Evolutionary conservation across 2,888 invertebrate species (phyloP).

Genomic region (Spodoptera exigua): DNA sequence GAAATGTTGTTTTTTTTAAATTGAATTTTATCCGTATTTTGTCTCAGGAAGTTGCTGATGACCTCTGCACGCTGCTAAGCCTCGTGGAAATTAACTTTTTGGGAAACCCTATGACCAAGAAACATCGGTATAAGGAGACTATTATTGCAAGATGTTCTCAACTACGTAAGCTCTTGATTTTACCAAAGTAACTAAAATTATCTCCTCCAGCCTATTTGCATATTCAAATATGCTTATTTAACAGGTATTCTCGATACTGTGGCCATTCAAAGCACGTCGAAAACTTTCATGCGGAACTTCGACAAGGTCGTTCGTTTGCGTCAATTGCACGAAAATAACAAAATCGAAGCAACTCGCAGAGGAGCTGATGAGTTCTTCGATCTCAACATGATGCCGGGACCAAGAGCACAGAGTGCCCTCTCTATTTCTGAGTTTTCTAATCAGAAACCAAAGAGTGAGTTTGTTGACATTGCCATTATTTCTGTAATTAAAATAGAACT

Average conservation of each 20-base stretch:
- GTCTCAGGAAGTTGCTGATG: slow-evolving; percentile 85
- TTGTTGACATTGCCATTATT: neutral
- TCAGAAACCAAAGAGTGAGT: slow-evolving; percentile 73
- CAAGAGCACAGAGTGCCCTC: slow-evolving; percentile 74
- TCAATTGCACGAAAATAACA: slow-evolving; percentile 79
- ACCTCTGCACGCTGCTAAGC: slow-evolving; percentile 87
- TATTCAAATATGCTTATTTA: slow-evolving; percentile 26
- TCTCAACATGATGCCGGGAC: slow-evolving; percentile 79
- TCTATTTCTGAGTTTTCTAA: slow-evolving; percentile 70
- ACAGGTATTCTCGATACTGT: slow-evolving; percentile 90
- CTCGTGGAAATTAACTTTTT: slow-evolving; percentile 89
- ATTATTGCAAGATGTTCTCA: slow-evolving; percentile 90
- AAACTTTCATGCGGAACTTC: slow-evolving; percentile 90
- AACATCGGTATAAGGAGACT: slow-evolving; percentile 91
- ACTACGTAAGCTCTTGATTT: slow-evolving; percentile 82
- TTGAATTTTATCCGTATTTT: too few species aligned
- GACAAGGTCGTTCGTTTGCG: slow-evolving; percentile 88
- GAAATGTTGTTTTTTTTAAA: too few species aligned
- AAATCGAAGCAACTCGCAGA: slow-evolving; percentile 65
- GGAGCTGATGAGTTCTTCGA: slow-evolving; percentile 82
- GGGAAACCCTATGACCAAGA: slow-evolving; percentile 91
- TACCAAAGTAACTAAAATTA: too few species aligned
- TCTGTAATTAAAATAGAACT: neutral
- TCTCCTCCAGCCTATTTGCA: too few species aligned
- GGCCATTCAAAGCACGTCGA: slow-evolving; percentile 88